These are phyloP conservation scores for Sarcoramphus papa DNA, from an alignment of 2,797 vertebrate genomes.

Conservation along the genomic window DNA sequence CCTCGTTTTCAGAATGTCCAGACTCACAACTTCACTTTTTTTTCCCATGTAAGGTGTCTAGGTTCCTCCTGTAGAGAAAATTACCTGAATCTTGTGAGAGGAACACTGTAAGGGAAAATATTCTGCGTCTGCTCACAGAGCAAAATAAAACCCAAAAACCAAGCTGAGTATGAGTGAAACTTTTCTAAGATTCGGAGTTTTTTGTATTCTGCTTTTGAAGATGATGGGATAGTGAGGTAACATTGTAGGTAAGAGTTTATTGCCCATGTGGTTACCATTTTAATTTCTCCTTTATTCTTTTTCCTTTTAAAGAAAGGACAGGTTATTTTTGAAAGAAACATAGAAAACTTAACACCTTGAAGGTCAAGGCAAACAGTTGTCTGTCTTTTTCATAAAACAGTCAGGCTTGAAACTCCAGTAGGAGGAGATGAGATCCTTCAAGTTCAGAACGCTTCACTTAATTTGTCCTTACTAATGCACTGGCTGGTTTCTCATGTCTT, in stretches of 20 bases:
- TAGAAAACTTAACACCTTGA: neutral
- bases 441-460: slow-evolving; percentile 40
- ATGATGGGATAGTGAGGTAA: neutral
- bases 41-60: neutral
- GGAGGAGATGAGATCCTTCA: slow-evolving; percentile 31
- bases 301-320: neutral
- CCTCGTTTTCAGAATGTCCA: neutral
- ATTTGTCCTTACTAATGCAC: slow-evolving; percentile 65
- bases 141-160: neutral
- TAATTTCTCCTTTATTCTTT: neutral
- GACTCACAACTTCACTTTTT: neutral
- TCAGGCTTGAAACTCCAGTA: slow-evolving; percentile 26
- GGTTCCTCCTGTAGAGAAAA: neutral
- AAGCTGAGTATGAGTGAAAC: neutral
- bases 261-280: neutral
- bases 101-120: neutral
- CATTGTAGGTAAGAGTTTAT: neutral
- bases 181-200: neutral
- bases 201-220: neutral
- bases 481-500: slow-evolving; percentile 66
- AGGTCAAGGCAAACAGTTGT: neutral
- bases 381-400: slow-evolving; percentile 10
- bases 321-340: neutral
- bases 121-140: neutral
- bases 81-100: neutral